Evolutionary conservation across 2,797 vertebrate species (phyloP).

Genomic region (Propithecus deckenii): DNA sequence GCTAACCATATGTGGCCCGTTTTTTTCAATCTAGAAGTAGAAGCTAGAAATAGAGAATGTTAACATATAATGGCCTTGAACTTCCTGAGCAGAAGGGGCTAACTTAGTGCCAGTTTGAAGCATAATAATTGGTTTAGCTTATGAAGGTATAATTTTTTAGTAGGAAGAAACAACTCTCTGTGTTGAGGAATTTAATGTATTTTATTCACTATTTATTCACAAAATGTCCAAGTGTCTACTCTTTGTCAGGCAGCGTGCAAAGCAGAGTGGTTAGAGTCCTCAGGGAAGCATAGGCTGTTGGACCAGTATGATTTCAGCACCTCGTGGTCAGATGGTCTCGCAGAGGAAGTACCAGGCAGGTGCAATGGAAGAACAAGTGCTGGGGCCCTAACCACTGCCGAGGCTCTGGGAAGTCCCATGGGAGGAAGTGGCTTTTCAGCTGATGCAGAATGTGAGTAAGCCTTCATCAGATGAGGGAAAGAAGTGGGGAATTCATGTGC

Average conservation of each 20-base stretch:
- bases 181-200: neutral
- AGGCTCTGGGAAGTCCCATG: slow-evolving; percentile 39
- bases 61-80: slow-evolving; percentile 39
- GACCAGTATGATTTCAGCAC: neutral
- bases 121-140: neutral
- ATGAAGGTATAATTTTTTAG: neutral
- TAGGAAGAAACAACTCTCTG: neutral
- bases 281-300: neutral
- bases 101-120: neutral
- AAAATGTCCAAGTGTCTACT: neutral
- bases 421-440: slow-evolving; percentile 49
- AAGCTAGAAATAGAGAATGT: slow-evolving; percentile 47
- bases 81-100: slow-evolving; percentile 16
- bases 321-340: neutral
- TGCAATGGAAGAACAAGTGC: neutral
- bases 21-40: slow-evolving; percentile 36
- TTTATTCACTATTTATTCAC: neutral
- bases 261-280: neutral
- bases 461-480: neutral
- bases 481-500: neutral
- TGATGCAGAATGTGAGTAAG: slow-evolving; percentile 10
- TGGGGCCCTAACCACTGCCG: neutral
- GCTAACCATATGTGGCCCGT: slow-evolving; percentile 64
- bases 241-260: neutral
- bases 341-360: neutral